phyloP scores from a whole-genome alignment of 2,797 vertebrate species.

The Buphagus erythrorhynchus region DNA sequence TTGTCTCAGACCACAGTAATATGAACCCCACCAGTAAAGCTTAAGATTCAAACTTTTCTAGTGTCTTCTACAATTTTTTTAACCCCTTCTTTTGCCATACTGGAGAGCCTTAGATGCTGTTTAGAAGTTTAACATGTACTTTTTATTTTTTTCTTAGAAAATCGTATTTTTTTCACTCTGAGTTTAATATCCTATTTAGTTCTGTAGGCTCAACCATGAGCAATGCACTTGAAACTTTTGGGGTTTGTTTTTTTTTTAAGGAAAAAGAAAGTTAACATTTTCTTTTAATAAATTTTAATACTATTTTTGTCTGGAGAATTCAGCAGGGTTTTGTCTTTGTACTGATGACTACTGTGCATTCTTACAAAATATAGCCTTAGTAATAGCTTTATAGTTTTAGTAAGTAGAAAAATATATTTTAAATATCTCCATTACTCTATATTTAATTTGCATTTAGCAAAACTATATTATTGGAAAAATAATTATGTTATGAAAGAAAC shows the following conservation, averaged over 20 bases:
- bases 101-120: fast-evolving
- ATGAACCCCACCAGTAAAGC: neutral
- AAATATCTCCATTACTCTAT: neutral
- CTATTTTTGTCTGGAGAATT: neutral
- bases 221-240: neutral
- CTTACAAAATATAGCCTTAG: neutral
- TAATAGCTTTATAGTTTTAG: neutral
- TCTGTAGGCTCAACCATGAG: neutral
- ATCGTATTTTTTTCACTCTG: neutral
- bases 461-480: neutral
- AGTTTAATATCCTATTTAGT: neutral
- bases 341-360: neutral
- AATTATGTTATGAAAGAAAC: neutral
- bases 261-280: neutral
- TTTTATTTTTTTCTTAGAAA: neutral
- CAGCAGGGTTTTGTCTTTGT: neutral
- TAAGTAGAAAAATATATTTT: neutral
- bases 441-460: neutral
- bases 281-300: neutral
- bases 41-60: neutral
- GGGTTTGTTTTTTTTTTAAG: neutral
- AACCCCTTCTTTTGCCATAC: neutral
- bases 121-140: neutral
- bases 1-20: neutral
- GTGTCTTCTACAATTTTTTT: neutral